Evolutionary conservation across 2,888 invertebrate species (phyloP).

Genomic region (Brachylomia viminalis): DNA sequence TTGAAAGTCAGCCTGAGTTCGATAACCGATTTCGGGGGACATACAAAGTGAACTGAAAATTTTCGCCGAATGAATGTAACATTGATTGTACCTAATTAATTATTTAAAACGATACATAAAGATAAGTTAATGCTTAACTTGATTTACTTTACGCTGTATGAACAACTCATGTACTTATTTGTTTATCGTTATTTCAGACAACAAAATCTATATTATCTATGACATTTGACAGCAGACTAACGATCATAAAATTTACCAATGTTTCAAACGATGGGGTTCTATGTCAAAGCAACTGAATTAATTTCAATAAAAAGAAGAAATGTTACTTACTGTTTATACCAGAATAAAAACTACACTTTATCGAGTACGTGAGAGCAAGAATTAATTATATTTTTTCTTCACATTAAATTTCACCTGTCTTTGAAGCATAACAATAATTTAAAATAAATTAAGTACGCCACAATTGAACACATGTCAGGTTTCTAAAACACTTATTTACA

Average conservation of each 20-base stretch:
- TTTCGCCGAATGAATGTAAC: background rate
- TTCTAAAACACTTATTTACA: constrained; percentile 17
- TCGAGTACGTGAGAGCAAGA: no score
- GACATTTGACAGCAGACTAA: background rate
- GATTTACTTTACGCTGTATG: background rate
- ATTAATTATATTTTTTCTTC: background rate
- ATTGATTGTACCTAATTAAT: background rate
- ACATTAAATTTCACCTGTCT: background rate
- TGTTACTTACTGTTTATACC: background rate
- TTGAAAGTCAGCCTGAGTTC: constrained; percentile 8
- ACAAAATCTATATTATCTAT: background rate
- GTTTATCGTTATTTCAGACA: background rate
- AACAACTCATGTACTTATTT: no score
- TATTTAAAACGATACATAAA: background rate
- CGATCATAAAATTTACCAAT: background rate
- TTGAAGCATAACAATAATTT: background rate
- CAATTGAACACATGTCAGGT: constrained; percentile 21
- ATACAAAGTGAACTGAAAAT: constrained; percentile 16
- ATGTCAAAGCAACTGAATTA: background rate
- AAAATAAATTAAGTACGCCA: constrained; percentile 17
- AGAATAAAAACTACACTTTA: no score
- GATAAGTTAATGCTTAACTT: background rate
- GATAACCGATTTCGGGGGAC: constrained; percentile 26
- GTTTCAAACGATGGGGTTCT: background rate
- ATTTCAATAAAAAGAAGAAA: background rate